Evolutionary conservation across 2,888 invertebrate species (phyloP).

Genomic region (Drosophila percnosoma): DNA sequence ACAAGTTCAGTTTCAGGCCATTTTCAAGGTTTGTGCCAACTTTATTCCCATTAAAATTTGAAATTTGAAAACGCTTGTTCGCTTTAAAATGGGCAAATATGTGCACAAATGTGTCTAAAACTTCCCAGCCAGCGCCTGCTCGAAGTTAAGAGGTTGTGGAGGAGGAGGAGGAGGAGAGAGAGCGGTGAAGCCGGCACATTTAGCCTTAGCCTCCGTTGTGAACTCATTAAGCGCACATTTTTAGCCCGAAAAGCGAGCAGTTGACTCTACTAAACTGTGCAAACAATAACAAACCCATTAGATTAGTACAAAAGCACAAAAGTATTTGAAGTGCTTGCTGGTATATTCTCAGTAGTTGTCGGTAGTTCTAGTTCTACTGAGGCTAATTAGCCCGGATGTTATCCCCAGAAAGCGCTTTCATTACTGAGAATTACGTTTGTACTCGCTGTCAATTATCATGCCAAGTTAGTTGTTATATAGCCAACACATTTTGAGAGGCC

Average conservation of each 20-base stretch:
- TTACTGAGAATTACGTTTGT: neutral
- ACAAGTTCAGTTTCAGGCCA: slow-evolving; percentile 18
- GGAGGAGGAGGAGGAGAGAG: neutral
- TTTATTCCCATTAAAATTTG: slow-evolving; percentile 44
- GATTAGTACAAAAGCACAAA: slow-evolving; percentile 26
- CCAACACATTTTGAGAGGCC: neutral
- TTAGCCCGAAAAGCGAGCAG: slow-evolving; percentile 38
- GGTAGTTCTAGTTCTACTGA: neutral
- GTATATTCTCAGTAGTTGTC: slow-evolving; percentile 4
- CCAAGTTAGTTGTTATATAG: neutral
- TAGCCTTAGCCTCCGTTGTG: slow-evolving; percentile 37
- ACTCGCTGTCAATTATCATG: neutral
- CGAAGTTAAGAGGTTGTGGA: neutral
- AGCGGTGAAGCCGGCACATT: neutral
- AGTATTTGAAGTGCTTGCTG: slow-evolving; percentile 26
- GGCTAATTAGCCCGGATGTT: slow-evolving; percentile 26
- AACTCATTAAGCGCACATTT: slow-evolving; percentile 54
- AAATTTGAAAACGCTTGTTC: slow-evolving; percentile 22
- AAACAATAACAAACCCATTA: slow-evolving; percentile 58
- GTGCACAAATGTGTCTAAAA: slow-evolving; percentile 63
- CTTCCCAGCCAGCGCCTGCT: slow-evolving; percentile 18
- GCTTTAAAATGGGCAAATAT: slow-evolving; percentile 69
- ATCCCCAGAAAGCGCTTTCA: slow-evolving; percentile 2
- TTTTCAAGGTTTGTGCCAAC: slow-evolving; percentile 41
- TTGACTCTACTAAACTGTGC: slow-evolving; percentile 46